These are phyloP conservation scores for Zoanthus sansibaricus DNA, from an alignment of 92 coral and sea anemone genomes.

Conservation along the genomic window DNA sequence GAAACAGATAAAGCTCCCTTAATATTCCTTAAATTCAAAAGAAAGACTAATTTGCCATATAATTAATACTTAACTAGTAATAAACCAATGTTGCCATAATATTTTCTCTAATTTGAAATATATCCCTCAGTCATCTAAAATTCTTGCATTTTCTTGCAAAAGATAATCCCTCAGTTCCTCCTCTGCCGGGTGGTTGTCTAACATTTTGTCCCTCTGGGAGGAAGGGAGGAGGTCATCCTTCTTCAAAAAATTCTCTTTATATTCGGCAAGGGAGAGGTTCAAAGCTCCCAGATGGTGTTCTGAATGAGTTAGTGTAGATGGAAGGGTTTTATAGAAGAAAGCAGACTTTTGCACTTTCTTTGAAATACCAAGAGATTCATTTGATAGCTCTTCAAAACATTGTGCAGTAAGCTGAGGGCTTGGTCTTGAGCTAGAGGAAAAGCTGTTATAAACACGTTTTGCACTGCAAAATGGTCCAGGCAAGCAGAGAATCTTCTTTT, in stretches of 20 bases:
- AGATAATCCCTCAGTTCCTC: conserved; percentile 45
- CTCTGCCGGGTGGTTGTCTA: conserved; percentile 53
- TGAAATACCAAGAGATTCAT: conserved; percentile 45
- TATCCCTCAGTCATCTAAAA: conserved; percentile 5
- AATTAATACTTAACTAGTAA: not conserved
- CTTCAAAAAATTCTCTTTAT: conserved; percentile 36
- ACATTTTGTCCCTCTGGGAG: conserved; percentile 44
- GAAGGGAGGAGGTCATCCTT: conserved; percentile 60
- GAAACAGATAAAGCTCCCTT: not conserved
- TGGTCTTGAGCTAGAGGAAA: conserved; percentile 58
- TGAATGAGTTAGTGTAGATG: conserved; percentile 33
- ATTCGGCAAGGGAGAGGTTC: conserved; percentile 42
- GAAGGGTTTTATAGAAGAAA: conserved; percentile 53
- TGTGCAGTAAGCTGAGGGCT: conserved; percentile 42
- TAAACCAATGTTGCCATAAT: not conserved
- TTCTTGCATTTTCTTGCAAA: not conserved
- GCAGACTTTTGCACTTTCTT: conserved; percentile 54
- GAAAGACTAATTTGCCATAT: conserved; percentile 1
- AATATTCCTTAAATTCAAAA: not conserved
- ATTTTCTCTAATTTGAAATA: not conserved
- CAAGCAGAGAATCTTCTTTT: conserved; percentile 34
- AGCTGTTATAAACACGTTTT: conserved; percentile 60
- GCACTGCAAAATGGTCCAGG: conserved; percentile 62
- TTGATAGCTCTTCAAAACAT: conserved; percentile 31
- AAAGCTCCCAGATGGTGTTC: conserved; percentile 55